These are phyloP conservation scores for Caenorhabditis latens DNA, from an alignment of 1,140 invertebrate genomes.

Conservation along the genomic window DNA sequence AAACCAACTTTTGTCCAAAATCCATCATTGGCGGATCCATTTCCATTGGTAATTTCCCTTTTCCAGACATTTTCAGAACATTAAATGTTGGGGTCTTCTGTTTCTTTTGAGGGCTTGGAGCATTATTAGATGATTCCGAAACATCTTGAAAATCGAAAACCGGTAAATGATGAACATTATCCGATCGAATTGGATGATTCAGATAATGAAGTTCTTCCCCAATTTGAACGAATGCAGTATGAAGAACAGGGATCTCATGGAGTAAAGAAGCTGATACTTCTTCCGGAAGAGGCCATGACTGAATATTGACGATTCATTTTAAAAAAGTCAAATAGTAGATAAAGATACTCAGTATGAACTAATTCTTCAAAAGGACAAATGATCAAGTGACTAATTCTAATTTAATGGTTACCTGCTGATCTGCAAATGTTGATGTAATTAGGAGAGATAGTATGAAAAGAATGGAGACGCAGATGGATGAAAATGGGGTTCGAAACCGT, in stretches of 20 bases:
- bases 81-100: neutral
- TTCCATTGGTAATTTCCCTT: slow-evolving; percentile 79
- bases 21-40: slow-evolving; percentile 83
- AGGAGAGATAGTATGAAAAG: neutral
- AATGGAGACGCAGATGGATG: slow-evolving; percentile 1
- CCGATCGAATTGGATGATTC: slow-evolving; percentile 80
- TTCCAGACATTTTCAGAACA: slow-evolving; percentile 66
- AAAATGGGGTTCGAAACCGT: neutral
- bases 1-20: slow-evolving; percentile 81
- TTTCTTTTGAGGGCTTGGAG: neutral
- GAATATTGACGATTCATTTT: neutral
- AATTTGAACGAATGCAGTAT: slow-evolving; percentile 82
- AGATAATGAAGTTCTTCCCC: slow-evolving; percentile 83
- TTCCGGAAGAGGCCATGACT: slow-evolving; percentile 41
- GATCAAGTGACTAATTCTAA: no score
- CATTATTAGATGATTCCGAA: neutral
- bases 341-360: no score
- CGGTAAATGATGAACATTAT: slow-evolving; percentile 11
- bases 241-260: slow-evolving; percentile 61
- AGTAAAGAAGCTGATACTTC: slow-evolving; percentile 20
- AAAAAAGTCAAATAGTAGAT: no score
- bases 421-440: slow-evolving; percentile 5
- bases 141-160: neutral
- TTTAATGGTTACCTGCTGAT: slow-evolving; percentile 21
- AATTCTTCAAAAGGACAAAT: no score